Conservation (phyloP, 2,888 invertebrate genomes). For the Diarsia brunnea region DNA sequence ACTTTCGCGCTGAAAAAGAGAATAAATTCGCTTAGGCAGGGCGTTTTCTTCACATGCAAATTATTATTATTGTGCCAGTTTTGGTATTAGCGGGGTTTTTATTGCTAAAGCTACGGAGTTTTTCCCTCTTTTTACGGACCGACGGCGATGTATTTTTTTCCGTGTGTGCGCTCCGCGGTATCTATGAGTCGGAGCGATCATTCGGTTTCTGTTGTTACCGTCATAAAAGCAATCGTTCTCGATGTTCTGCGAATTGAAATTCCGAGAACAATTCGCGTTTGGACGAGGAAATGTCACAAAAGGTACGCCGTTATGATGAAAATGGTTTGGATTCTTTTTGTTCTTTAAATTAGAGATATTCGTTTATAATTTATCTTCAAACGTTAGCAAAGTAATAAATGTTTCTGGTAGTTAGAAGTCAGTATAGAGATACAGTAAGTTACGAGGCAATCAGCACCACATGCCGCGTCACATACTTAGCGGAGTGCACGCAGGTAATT, state of each 20-base stretch:
- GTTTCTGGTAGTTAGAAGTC: background rate
- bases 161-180: constrained; percentile 53
- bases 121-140: constrained; percentile 68
- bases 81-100: constrained; percentile 80
- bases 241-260: constrained; percentile 60
- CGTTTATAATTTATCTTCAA: constrained; percentile 18
- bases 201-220: constrained; percentile 63
- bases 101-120: constrained; percentile 70
- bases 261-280: constrained; percentile 46
- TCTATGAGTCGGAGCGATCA: constrained; percentile 66
- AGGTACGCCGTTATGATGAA: constrained; percentile 36
- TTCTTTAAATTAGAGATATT: constrained; percentile 34
- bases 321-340: constrained; percentile 39
- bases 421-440: background rate
- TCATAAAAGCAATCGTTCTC: constrained; percentile 62
- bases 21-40: constrained; percentile 76
- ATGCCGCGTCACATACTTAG: constrained; percentile 6
- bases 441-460: constrained; percentile 4
- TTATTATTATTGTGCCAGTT: constrained; percentile 84
- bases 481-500: constrained; percentile 14
- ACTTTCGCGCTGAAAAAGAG: constrained; percentile 70
- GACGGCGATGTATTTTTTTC: constrained; percentile 66
- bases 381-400: background rate
- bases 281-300: constrained; percentile 48
- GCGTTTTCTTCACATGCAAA: constrained; percentile 83